A percentile compares a stretch with the other conserved stretches of the same genome.
phyloP scores from a whole-genome alignment of 2,113 vertebrate species.

The Xyrauchen texanus region DNA sequence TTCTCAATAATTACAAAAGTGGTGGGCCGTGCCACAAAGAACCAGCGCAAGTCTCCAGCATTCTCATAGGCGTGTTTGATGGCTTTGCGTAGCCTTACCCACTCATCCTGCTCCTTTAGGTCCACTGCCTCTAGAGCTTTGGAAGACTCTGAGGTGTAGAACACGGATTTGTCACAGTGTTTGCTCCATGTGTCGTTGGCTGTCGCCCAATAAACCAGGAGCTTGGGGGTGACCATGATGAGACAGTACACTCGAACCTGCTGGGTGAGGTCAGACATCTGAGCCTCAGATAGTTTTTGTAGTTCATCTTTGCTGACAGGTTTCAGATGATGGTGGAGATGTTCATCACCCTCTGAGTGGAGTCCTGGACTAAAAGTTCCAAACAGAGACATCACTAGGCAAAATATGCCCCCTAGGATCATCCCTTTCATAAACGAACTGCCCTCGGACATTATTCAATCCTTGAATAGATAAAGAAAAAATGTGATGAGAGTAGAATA shows the following conservation, averaged over 20 bases:
- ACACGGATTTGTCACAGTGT: constrained; percentile 90
- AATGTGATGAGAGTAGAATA: too few species aligned
- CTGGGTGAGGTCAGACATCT: constrained; percentile 75
- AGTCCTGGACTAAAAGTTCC: constrained; percentile 74
- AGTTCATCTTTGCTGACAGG: constrained; percentile 88
- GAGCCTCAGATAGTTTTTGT: constrained; percentile 72
- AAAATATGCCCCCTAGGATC: constrained; percentile 85
- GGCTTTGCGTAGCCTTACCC: constrained; percentile 87
- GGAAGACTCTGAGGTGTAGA: constrained; percentile 87
- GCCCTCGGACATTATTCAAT: constrained; percentile 83
- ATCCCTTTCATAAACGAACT: constrained; percentile 89
- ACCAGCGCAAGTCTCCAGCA: constrained; percentile 87
- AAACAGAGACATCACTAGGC: constrained; percentile 81
- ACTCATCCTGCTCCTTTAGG: constrained; percentile 83
- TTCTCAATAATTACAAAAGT: constrained; percentile 96
- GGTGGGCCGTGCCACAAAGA: constrained; percentile 84
- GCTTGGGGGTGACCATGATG: constrained; percentile 90
- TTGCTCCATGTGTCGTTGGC: constrained; percentile 91
- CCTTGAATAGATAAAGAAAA: not conserved
- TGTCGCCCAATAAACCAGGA: constrained; percentile 85
- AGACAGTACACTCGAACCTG: constrained; percentile 85
- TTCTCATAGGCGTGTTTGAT: constrained; percentile 82
- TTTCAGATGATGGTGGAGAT: constrained; percentile 89
- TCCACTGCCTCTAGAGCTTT: constrained; percentile 85
- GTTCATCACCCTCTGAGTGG: constrained; percentile 58